phyloP scores from a whole-genome alignment of 1,140 invertebrate species.

The Daktulosphaira vitifoliae region DNA sequence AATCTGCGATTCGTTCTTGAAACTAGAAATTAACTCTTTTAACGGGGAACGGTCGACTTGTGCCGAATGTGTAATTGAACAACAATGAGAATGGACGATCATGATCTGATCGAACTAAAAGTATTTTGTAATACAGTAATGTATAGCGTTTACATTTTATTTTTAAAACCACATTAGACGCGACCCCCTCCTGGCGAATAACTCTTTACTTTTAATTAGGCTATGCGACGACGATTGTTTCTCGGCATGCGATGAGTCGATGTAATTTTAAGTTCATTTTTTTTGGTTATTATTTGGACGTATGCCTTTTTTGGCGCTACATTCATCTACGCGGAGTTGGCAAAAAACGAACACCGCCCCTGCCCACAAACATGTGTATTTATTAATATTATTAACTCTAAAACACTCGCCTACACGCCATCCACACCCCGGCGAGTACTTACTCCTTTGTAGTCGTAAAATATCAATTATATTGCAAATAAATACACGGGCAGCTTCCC shows the following conservation, averaged over 20 bases:
- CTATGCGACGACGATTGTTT: constrained; percentile 6
- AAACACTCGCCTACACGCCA: constrained; percentile 21
- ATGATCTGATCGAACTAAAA: neutral
- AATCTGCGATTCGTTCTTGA: no score
- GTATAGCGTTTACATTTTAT: neutral
- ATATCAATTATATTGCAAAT: no score
- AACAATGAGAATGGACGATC: neutral
- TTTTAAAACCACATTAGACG: neutral
- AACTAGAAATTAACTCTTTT: no score
- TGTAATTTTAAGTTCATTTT: no score
- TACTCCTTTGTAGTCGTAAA: neutral
- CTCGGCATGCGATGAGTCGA: neutral
- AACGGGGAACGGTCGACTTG: neutral
- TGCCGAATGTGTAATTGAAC: neutral
- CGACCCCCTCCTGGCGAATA: no score
- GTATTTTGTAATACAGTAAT: neutral
- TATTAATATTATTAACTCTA: no score
- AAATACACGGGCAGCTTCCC: no score
- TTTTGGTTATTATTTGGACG: constrained; percentile 11
- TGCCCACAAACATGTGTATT: constrained; percentile 8
- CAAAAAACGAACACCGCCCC: constrained; percentile 9
- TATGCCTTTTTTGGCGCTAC: constrained; percentile 19
- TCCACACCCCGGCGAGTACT: constrained; percentile 12
- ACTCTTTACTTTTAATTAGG: constrained; percentile 12
- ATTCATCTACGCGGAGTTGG: neutral